Evolutionary conservation across 1,140 invertebrate species (phyloP).

Genomic region (Catajapyx aquilonaris): DNA sequence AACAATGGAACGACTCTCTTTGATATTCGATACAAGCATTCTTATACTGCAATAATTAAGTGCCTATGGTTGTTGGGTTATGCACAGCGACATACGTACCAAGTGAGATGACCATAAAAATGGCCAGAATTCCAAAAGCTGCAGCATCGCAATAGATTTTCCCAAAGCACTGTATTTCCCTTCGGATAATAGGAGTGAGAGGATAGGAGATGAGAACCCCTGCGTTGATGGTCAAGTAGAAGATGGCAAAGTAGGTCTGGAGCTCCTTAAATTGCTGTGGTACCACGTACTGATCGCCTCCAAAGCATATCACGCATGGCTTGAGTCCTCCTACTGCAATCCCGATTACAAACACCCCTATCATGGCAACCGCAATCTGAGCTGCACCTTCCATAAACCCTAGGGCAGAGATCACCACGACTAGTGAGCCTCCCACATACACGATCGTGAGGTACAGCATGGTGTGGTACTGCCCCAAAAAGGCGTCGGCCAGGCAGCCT

Average conservation of each 20-base stretch:
- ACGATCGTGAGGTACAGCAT: constrained; percentile 73
- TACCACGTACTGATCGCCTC: constrained; percentile 81
- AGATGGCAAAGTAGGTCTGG: constrained; percentile 72
- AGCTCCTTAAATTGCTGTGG: constrained; percentile 55
- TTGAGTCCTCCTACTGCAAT: constrained; percentile 91
- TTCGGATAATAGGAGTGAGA: constrained; percentile 62
- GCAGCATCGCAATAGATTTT: constrained; percentile 64
- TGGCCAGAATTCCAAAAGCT: constrained; percentile 76
- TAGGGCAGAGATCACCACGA: constrained; percentile 46
- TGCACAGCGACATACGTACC: constrained; percentile 38
- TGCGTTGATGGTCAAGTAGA: constrained; percentile 84
- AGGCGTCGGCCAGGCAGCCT: constrained; percentile 69
- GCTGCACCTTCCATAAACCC: constrained; percentile 25
- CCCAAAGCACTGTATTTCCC: constrained; percentile 51
- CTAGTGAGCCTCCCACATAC: constrained; percentile 61
- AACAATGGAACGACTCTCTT: constrained; percentile 50
- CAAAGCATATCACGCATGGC: constrained; percentile 90
- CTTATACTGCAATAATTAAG: constrained; percentile 5
- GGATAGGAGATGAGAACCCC: constrained; percentile 79
- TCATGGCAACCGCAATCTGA: constrained; percentile 44
- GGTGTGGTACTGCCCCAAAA: constrained; percentile 68
- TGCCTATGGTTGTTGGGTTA: no score
- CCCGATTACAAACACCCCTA: constrained; percentile 66
- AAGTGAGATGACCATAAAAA: constrained; percentile 61
- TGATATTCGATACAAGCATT: constrained; percentile 4